Percentiles rank a stretch among this genome's conserved stretches.
Evolutionary conservation across 2,113 vertebrate species (phyloP).

Genomic region (Aspiorhynchus laticeps): DNA sequence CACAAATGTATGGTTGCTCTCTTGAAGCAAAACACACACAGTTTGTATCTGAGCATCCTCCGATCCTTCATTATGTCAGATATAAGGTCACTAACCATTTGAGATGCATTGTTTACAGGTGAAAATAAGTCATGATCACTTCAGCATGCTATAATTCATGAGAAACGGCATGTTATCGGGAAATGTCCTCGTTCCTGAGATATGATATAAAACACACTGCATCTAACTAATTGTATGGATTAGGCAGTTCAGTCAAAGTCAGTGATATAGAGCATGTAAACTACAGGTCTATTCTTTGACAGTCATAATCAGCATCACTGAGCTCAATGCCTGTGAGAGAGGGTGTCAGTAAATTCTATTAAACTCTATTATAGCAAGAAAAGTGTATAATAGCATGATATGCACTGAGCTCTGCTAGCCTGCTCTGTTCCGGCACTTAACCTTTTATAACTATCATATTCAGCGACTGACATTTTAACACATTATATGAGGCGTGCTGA

Average conservation of each 20-base stretch:
- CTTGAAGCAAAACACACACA: too few relatives aligned
- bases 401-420: not conserved
- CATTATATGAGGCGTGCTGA: not conserved
- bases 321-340: not conserved
- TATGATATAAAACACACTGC: not conserved
- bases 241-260: not conserved
- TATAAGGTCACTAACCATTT: too few relatives aligned
- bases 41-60: too few relatives aligned
- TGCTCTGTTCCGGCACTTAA: not conserved
- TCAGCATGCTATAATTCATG: too few relatives aligned
- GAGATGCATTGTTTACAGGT: too few relatives aligned
- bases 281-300: not conserved
- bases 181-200: not conserved
- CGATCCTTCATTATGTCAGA: too few relatives aligned
- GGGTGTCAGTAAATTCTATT: not conserved
- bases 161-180: not conserved
- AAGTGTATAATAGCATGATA: not conserved
- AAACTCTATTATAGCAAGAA: not conserved
- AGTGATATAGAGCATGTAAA: not conserved
- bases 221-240: not conserved
- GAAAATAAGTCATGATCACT: too few relatives aligned
- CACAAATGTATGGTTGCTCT: too few relatives aligned
- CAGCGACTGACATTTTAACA: not conserved
- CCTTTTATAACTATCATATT: not conserved
- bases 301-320: not conserved